Evolutionary conservation across 2,888 invertebrate genomes (phyloP), one percentile per base, ranked within the genome.

Genomic region (Microctonus aethiopoides): DNA sequence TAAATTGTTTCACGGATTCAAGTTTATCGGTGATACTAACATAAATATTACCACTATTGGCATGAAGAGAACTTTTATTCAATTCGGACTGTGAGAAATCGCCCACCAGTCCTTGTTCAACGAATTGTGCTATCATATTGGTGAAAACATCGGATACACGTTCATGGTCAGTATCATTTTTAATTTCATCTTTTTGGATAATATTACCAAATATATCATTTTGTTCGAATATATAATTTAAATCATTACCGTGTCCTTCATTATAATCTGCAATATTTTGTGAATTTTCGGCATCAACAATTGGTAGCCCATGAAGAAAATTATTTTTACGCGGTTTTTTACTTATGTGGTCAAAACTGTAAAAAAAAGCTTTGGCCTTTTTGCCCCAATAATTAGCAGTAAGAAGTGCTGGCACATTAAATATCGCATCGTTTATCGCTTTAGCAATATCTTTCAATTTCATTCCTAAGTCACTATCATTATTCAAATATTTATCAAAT

Each of bases 381-480:
- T 91, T 90, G 0, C 88, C 83, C 94, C 94, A 94, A n/a, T 90
- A 88, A 73, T 91, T 88, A 0, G 91, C 91, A 5, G 92, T 92
- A 61, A 93, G 86, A 81, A 92, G 92, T 0, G 93, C 93, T 1
- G 94, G 94, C 64, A 92, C 89, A 81, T 94, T 94, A 81, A 94
- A 94, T 20, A 94, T 83, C 0, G 93, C 93, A 81, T 94, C 94
- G 26, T 91, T 88, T 75, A 91, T 89, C 65, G 89, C 90, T 84
- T 92, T 91, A 7, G 89, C 88, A 11, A 92, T 88, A 81, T 91
- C 89, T 1, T 87, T 81, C 4, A 92, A 83, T 11, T 88, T 89
- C 11, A 73, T 89, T 89, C 0, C 24, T n/a, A 1, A 2, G 46
- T 51, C 73, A 52, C 7, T 5, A 10, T 13, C 20, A 13, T 75